Conservation (phyloP, 2,113 vertebrate genomes). For the Elachura formosa region DNA sequence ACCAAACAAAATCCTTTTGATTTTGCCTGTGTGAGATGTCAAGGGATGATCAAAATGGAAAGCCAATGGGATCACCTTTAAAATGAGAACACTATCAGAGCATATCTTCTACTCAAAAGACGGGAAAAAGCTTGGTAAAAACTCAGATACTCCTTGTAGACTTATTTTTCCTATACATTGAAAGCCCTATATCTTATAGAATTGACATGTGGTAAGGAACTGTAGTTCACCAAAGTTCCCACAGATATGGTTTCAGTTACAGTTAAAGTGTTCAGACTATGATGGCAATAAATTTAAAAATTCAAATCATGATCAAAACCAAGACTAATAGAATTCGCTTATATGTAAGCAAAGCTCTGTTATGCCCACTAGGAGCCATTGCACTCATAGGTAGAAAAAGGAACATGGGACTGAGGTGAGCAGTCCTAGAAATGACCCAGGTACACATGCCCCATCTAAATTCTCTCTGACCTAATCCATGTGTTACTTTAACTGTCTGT, state of each 20-base stretch:
- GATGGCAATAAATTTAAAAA: neutral
- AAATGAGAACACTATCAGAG: neutral
- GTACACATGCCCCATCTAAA: neutral
- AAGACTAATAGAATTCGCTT: neutral
- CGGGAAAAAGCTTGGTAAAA: neutral
- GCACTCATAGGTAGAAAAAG: neutral
- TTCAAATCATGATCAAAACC: neutral
- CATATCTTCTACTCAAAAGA: neutral
- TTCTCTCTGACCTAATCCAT: neutral
- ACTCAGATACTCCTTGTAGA: fast-evolving
- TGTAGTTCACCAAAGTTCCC: neutral
- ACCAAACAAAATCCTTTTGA: neutral
- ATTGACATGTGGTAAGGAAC: neutral
- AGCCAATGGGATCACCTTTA: neutral
- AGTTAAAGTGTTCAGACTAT: neutral
- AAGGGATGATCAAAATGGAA: neutral
- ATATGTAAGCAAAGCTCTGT: slow-evolving; percentile 14
- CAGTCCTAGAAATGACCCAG: neutral
- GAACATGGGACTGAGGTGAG: slow-evolving; percentile 6
- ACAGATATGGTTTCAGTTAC: neutral
- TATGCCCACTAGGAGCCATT: neutral
- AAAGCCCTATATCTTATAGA: neutral
- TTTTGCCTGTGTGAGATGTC: neutral
- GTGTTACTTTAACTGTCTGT: slow-evolving; percentile 5
- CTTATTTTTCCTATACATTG: neutral